Base-by-base conservation (phyloP, 2,113 vertebrate species). In the Hemicordylus capensis region DNA sequence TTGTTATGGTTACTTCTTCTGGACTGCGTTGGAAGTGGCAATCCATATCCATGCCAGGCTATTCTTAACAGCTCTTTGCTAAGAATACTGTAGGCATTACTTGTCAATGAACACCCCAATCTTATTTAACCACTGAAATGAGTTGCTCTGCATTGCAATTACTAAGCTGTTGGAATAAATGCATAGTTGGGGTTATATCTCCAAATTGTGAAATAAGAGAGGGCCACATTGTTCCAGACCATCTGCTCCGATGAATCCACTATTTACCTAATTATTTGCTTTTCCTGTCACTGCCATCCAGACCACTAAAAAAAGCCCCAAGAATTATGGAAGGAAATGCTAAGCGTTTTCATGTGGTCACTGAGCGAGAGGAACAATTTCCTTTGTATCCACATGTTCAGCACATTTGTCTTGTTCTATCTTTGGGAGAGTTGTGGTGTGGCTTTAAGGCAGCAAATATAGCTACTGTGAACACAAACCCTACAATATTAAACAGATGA, bases 391-490 rank as follows among this genome's bases (percentile, higher is more conserved):
- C 66, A 84, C 64, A 34, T 84, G 81, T 89, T 90, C 85, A 83
- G 80, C 81, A 59, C 76, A 83, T 91, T 94, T 91, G 70, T 54
- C 77, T 85, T 85, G 26, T 84, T 92, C 85, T 90, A 1, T 77
- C 81, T 87, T 85, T 88, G 66, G 69, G 85, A 39, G 85, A 85
- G 46, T 74, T 85, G 19, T 66, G 67, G 66, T 46, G 48, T 31
- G 79, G 2, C 14, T 84, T 88, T 85, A 76, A 54, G 26, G 74
- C 14, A n/a, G 44, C 44, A 73, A 73, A 73, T 73, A 73, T 73
- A 73, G 17, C 24, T 66, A 34, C 73, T 54, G 48, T 22, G 34
- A 14, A 59, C 26, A 44, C 44, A 48, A 1, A 44, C 17, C 14
- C 46, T 67, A 24, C 22, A 67, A 51, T 12, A 15, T 67, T 67